Evolutionary conservation across 2,888 invertebrate species (phyloP), one percentile per base, ranked within the genome.

Genomic region (Pristionchus japonicus): DNA sequence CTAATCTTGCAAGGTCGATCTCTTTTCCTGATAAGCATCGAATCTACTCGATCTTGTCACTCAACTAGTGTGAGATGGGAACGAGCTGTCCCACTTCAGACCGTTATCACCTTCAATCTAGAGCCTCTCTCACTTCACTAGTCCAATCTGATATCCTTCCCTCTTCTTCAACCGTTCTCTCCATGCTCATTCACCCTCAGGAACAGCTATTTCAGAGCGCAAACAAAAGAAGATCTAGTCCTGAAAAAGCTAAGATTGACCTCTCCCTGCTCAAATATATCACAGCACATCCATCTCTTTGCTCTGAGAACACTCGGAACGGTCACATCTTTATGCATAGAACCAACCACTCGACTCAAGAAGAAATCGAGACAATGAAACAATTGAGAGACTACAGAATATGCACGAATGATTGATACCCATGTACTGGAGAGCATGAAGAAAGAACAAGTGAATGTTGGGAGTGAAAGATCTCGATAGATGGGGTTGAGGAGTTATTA

Each of bases 401-500:
- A 52, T 9, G 64, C 31, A 27, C n/a, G 37, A n/a, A n/a, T n/a
- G n/a, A 64, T 27, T 67, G 34, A 74, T 77, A 77, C 77, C 77
- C 77, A 77, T 77, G 70, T n/a, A n/a, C n/a, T n/a, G n/a, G n/a
- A n/a, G n/a, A n/a, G n/a, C n/a, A n/a, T n/a, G n/a, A n/a, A n/a
- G n/a, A n/a, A n/a, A n/a, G n/a, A n/a, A n/a, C n/a, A n/a, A n/a
- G n/a, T 70, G 70, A 37, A n/a, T 23, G 74, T 23, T 40, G 43
- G 47, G 15, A 77, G 47, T 37, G 70, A 67, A 77, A 77, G 43
- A 77, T 77, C 70, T 70, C 70, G 70, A 70, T 34, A 37, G 43
- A 77, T n/a, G 77, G 43, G 31, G 57, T 20, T 52, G 82, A 82
- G 82, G 52, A 82, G 82, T 82, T 82, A 82, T 82, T 82, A 82